These are phyloP conservation scores for Belgica antarctica DNA, from an alignment of 2,888 invertebrate species.

Conservation along the genomic window DNA sequence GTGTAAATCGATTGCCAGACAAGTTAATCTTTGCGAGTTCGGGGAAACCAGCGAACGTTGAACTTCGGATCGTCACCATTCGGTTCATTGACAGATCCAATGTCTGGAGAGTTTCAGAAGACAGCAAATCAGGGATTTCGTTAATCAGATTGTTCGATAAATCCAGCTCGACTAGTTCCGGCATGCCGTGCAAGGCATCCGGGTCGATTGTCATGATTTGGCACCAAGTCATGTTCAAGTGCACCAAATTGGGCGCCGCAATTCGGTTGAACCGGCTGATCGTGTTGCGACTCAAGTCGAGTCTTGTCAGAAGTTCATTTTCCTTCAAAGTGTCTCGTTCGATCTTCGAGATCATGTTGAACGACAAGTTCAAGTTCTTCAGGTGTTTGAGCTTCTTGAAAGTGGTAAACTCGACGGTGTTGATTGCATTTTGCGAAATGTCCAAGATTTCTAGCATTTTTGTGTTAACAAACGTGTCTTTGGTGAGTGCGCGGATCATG, in stretches of 20 bases:
- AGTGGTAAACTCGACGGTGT: conserved; percentile 60
- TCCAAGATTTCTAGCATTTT: conserved; percentile 62
- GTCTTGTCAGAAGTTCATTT: conserved; percentile 60
- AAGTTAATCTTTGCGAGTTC: conserved; percentile 63
- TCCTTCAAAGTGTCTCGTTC: conserved; percentile 61
- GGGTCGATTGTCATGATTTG: conserved; percentile 62
- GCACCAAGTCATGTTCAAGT: conserved; percentile 65
- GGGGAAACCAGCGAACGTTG: conserved; percentile 63
- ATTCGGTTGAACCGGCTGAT: conserved; percentile 61
- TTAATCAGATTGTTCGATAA: conserved; percentile 67
- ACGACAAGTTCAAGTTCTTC: conserved; percentile 66
- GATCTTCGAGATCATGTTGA: conserved; percentile 64
- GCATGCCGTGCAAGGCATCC: conserved; percentile 61
- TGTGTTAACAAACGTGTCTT: conserved; percentile 63
- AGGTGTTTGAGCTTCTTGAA: conserved; percentile 62
- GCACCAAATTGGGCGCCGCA: conserved; percentile 59
- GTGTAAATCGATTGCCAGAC: conserved; percentile 70
- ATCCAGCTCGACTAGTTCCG: conserved; percentile 61
- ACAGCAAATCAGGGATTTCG: conserved; percentile 62
- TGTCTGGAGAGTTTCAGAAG: conserved; percentile 61
- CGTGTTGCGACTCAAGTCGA: conserved; percentile 68
- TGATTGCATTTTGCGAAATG: conserved; percentile 66
- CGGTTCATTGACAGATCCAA: conserved; percentile 61
- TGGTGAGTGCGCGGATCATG: conserved; percentile 60
- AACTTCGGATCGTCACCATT: conserved; percentile 62